Conservation (phyloP, 1,140 invertebrate genomes). For the Drosophila nebulosa region DNA sequence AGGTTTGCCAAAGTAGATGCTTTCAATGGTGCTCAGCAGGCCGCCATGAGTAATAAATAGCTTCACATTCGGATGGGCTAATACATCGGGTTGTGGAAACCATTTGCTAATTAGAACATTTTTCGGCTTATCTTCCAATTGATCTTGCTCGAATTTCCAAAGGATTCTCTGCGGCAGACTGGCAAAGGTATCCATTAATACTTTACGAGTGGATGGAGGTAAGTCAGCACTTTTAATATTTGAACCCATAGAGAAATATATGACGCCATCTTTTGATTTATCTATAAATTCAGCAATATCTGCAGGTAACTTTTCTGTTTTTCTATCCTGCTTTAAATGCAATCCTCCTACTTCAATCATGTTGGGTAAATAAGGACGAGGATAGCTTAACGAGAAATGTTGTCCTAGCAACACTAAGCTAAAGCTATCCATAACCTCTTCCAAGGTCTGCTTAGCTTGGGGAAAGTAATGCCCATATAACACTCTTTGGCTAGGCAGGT, state of each 20-base stretch:
- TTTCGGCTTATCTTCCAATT: constrained; percentile 82
- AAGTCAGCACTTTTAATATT: constrained; percentile 83
- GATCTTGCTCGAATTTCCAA: constrained; percentile 83
- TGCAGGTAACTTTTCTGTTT: constrained; percentile 71
- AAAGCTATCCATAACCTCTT: constrained; percentile 77
- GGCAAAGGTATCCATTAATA: constrained; percentile 82
- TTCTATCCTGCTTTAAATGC: constrained; percentile 81
- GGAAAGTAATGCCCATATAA: constrained; percentile 80
- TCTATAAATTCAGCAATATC: constrained; percentile 82
- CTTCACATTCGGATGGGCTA: constrained; percentile 87
- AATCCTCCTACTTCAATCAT: constrained; percentile 82
- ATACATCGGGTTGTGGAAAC: constrained; percentile 87
- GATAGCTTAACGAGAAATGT: constrained; percentile 82
- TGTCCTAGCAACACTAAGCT: constrained; percentile 83
- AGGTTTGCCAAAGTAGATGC: constrained; percentile 86
- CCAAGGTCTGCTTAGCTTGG: constrained; percentile 18
- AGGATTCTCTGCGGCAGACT: constrained; percentile 82
- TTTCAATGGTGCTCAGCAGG: constrained; percentile 86
- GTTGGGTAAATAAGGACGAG: constrained; percentile 83
- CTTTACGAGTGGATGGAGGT: constrained; percentile 80
- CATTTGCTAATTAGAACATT: constrained; percentile 86
- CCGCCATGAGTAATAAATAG: constrained; percentile 89
- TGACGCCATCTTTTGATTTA: constrained; percentile 83
- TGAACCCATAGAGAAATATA: constrained; percentile 87
- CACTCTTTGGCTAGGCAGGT: constrained; percentile 66